Evolutionary conservation across 2,888 invertebrate genomes (phyloP), one percentile per base, ranked within the genome.

Genomic region (Cheilosia pagana): DNA sequence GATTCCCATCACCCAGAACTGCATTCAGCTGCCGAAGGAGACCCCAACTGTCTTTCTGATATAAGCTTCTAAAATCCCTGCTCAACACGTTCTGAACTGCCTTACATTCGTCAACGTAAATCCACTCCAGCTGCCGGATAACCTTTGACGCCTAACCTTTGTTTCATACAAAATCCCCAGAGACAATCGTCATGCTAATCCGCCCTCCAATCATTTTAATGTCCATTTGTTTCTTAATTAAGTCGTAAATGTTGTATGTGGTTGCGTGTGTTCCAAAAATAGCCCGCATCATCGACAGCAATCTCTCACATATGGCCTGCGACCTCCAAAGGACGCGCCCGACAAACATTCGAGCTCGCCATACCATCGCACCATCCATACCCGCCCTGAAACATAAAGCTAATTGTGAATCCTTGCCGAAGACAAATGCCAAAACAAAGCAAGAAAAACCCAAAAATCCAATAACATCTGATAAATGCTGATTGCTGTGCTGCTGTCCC

Each of bases 381-480:
- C 8, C 43, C 43, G 1, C 2, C 2, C 8, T 45, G 7, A 16
- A 35, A 55, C 55, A 48, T n/a, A 16, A 45, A 52, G 59, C 67
- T 60, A 45, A 60, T 68, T 76, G 60, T 35, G 19, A 76, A 25
- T 59, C 5, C 6, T 35, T 12, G 3, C 35, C 35, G 8, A 19
- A 6, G 3, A 8, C 43, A 8, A 16, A n/a, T 43, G n/a, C 16
- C 16, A 65, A 65, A 28, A 8, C 8, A 8, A 8, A 2, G 28
- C 2, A 28, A 8, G 28, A 8, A 28, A 8, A 28, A 28, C 28
- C 28, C 28, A 28, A 28, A 28, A 28, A 45, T 35, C 74, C 60
- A 74, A 79, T 55, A 67, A 74, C 39, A 53, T 68, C 62, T 55
- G 75, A 81, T 62, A 81, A 81, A 81, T 70, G 68, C 52, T 81